These are phyloP conservation scores for Drosophila rhopaloa DNA, from an alignment of 1,140 invertebrate genomes.

Conservation along the genomic window DNA sequence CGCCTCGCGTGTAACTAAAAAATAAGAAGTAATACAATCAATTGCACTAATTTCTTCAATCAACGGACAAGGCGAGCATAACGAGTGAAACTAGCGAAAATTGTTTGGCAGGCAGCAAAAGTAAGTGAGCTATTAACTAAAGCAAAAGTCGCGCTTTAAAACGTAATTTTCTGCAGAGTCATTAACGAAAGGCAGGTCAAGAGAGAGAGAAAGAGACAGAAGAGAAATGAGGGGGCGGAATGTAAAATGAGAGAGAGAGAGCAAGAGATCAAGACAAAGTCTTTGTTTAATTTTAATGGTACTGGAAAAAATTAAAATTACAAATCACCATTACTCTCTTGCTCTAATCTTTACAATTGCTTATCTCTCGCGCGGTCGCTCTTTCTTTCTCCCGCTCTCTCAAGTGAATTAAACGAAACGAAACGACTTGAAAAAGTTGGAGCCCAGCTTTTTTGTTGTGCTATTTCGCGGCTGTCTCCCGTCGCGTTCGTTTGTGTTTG, in stretches of 20 bases:
- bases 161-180: slow-evolving; percentile 62
- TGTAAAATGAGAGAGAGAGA: slow-evolving; percentile 9
- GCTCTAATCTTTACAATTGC: slow-evolving; percentile 64
- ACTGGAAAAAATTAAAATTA: slow-evolving; percentile 53
- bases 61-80: slow-evolving; percentile 72
- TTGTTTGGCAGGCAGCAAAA: slow-evolving; percentile 67
- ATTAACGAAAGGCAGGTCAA: slow-evolving; percentile 68
- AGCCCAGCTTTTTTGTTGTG: slow-evolving; percentile 76
- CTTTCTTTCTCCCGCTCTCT: slow-evolving; percentile 9
- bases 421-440: slow-evolving; percentile 80
- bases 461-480: slow-evolving; percentile 70
- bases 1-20: slow-evolving; percentile 73
- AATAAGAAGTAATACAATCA: slow-evolving; percentile 45
- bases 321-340: slow-evolving; percentile 35
- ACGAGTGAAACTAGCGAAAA: slow-evolving; percentile 79
- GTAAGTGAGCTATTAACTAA: slow-evolving; percentile 53
- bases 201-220: slow-evolving; percentile 34
- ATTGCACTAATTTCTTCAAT: slow-evolving; percentile 81
- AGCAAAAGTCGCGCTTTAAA: slow-evolving; percentile 61
- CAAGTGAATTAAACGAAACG: slow-evolving; percentile 73
- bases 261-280: slow-evolving; percentile 21
- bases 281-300: slow-evolving; percentile 46
- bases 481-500: slow-evolving; percentile 72
- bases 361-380: slow-evolving; percentile 46
- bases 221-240: slow-evolving; percentile 25